Base-by-base conservation (phyloP, 1,140 invertebrate species). In the Heliconius himera region DNA sequence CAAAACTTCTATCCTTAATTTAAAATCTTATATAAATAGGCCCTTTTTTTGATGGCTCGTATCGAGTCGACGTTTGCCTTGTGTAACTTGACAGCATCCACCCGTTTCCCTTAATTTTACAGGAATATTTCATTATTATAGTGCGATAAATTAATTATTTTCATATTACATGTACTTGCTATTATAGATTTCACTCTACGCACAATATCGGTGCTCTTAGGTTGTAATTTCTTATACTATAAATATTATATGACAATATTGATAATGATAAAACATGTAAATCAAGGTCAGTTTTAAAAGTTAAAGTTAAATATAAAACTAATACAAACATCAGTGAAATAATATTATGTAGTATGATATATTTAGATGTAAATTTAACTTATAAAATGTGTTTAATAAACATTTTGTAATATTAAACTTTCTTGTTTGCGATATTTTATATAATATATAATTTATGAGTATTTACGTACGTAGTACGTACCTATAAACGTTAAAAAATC, bases 1-100 rank as follows among this genome's bases (percentile, higher is more conserved):
- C 94, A 95, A 78, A 95, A 95, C 81, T 95, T 95, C 89, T 95
- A 95, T 79, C 94, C 94, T 83, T 95, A 94, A 90, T 81, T 51
- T 70, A 20, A 78, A 70, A 70, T 82, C 72, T 29, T 66, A 60
- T 86, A 82, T 73, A 60, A 71, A 79, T 88, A 87, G 85, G 81
- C 84, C 85, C 81, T 84, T 85, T 36, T 33, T 36, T 83, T 72
- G 83, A 82, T 94, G 90, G 85, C 93, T 94, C 93, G 93, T 94
- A 94, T 94, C 93, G 93, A 94, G 93, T 88, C 78, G 70, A 75
- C 13, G 72, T 73, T 81, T 78, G 70, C 56, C 26, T 33, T 76
- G 54, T 73, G 33, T 72, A 66, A 72, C 66, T 71, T 71, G 70
- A 77, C 76, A 77, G 22, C 29, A 77, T 77, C 75, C 74, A 77